Percentiles rank a stretch among this genome's conserved stretches.
Evolutionary conservation across 2,797 vertebrate genomes (phyloP).

Genomic region (Yasuhikotakia modesta): DNA sequence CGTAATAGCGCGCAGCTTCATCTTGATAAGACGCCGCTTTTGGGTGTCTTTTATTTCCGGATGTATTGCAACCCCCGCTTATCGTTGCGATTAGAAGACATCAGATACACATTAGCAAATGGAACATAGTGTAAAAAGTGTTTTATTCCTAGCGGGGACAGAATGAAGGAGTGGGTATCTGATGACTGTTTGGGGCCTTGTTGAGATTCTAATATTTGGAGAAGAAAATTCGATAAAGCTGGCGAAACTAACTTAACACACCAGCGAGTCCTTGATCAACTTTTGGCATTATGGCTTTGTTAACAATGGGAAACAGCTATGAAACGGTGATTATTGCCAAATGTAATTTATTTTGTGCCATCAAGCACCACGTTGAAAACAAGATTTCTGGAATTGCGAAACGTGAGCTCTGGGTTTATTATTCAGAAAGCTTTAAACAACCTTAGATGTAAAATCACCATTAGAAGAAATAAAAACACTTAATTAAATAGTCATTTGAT

Average conservation of each 20-base stretch:
- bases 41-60: slow-evolving; percentile 75
- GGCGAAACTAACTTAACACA: not conserved
- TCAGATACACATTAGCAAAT: slow-evolving; percentile 72
- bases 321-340: not conserved
- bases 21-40: slow-evolving; percentile 81
- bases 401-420: slow-evolving; percentile 1
- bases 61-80: slow-evolving; percentile 70
- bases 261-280: slow-evolving; percentile 17
- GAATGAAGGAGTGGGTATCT: slow-evolving; percentile 50
- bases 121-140: slow-evolving; percentile 58
- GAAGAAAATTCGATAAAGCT: slow-evolving; percentile 30
- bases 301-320: not conserved
- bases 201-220: slow-evolving; percentile 36
- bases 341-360: not conserved
- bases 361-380: not conserved
- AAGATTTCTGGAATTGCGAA: not conserved
- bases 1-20: slow-evolving; percentile 74
- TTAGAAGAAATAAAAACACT: no score
- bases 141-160: slow-evolving; percentile 58
- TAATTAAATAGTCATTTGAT: slow-evolving; percentile 2
- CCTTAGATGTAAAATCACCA: slow-evolving; percentile 5
- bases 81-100: slow-evolving; percentile 76
- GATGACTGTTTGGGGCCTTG: slow-evolving; percentile 41
- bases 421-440: not conserved
- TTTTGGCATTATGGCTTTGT: slow-evolving; percentile 10